Evolutionary conservation across 2,888 invertebrate genomes (phyloP).

Genomic region (Drosophila longiperda): DNA sequence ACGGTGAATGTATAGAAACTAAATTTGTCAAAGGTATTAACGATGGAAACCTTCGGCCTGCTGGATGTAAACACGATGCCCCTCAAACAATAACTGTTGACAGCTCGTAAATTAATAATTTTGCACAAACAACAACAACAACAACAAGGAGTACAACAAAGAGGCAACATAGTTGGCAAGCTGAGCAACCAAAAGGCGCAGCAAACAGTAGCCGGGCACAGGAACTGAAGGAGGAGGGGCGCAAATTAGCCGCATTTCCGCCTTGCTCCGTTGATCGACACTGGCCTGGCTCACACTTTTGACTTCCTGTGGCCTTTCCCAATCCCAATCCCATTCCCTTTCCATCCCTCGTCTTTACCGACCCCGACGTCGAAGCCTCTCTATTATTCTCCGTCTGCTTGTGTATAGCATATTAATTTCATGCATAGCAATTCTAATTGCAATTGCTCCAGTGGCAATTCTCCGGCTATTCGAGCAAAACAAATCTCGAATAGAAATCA

Average conservation of each 20-base stretch:
- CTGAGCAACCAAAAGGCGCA: constrained; percentile 41
- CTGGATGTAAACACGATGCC: constrained; percentile 71
- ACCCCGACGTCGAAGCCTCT: constrained; percentile 5
- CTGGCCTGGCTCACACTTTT: constrained; percentile 65
- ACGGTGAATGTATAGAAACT: constrained; percentile 40
- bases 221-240: constrained; percentile 22
- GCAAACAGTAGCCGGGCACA: constrained; percentile 37
- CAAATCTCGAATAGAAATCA: constrained; percentile 70
- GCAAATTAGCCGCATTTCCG: constrained; percentile 79
- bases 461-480: constrained; percentile 50
- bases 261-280: constrained; percentile 52
- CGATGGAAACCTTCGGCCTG: constrained; percentile 33
- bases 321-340: constrained; percentile 22
- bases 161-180: constrained; percentile 33
- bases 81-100: constrained; percentile 77
- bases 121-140: constrained; percentile 50
- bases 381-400: constrained; percentile 21
- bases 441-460: constrained; percentile 26
- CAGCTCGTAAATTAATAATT: constrained; percentile 81
- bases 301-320: constrained; percentile 77
- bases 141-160: constrained; percentile 5
- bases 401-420: constrained; percentile 53
- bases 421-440: constrained; percentile 34
- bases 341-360: constrained; percentile 31
- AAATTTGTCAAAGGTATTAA: constrained; percentile 75